A percentile compares a stretch with the other conserved stretches of the same genome.
phyloP scores from a whole-genome alignment of 2,113 vertebrate genomes.

The Centropristis striata region DNA sequence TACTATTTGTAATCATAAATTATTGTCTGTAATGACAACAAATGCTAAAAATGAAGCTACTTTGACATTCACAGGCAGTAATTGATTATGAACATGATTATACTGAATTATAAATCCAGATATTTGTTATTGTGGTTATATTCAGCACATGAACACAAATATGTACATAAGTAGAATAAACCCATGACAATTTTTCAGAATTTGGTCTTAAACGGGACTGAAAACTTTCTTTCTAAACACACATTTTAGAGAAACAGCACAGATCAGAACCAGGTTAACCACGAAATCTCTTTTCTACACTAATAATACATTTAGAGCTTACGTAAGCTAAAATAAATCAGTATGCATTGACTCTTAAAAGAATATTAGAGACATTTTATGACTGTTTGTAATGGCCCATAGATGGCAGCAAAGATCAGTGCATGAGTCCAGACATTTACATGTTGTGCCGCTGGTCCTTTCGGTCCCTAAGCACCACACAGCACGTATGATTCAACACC shows the following conservation, averaged over 20 bases:
- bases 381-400: conserved; percentile 39
- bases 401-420: conserved; percentile 84
- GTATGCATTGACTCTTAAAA: not conserved
- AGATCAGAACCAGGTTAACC: not conserved
- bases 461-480: conserved; percentile 86
- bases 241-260: not conserved
- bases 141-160: not conserved
- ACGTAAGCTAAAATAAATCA: not conserved
- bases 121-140: not conserved
- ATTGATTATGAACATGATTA: conserved; percentile 7
- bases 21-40: not conserved
- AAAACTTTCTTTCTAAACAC: not conserved
- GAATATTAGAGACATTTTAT: not conserved
- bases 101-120: not conserved
- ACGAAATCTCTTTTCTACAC: not conserved
- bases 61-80: not conserved
- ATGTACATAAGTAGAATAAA: not conserved
- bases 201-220: not conserved
- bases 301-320: not conserved
- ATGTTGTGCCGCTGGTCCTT: conserved; percentile 81
- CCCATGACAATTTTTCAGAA: not conserved
- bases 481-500: conserved; percentile 48
- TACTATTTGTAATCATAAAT: not conserved
- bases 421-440: conserved; percentile 14
- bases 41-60: not conserved